These are phyloP conservation scores for Pterostichus niger DNA, from an alignment of 2,888 invertebrate genomes.

Conservation along the genomic window DNA sequence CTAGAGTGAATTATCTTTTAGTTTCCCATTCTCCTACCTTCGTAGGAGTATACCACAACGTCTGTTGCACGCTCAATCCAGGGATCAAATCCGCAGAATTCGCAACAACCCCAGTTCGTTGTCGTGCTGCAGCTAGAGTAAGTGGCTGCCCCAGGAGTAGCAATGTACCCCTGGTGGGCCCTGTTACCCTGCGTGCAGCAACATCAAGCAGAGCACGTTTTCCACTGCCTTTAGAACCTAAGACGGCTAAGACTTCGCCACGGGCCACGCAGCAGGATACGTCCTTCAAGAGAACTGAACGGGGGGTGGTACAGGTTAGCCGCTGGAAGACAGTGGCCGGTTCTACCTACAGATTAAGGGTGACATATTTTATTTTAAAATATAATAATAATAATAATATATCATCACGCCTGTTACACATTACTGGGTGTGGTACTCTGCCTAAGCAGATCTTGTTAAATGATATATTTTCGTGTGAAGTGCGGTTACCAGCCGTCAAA, in stretches of 20 bases:
- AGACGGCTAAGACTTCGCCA: slow-evolving; percentile 94
- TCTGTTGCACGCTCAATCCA: slow-evolving; percentile 93
- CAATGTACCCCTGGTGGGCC: slow-evolving; percentile 92
- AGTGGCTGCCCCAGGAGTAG: slow-evolving; percentile 92
- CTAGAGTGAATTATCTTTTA: too few species aligned
- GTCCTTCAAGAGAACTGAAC: slow-evolving; percentile 94
- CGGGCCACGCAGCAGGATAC: slow-evolving; percentile 94
- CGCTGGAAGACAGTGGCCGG: slow-evolving; percentile 88
- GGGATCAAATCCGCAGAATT: slow-evolving; percentile 92
- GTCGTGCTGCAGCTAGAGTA: slow-evolving; percentile 89
- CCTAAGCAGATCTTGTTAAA: too few species aligned
- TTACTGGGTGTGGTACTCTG: too few species aligned
- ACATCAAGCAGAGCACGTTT: slow-evolving; percentile 97
- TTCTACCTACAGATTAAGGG: slow-evolving; percentile 82
- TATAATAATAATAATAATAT: too few species aligned
- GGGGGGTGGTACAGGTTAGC: slow-evolving; percentile 87
- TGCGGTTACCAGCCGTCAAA: too few species aligned
- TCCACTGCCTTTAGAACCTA: slow-evolving; percentile 97
- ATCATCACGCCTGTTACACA: too few species aligned
- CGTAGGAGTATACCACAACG: slow-evolving; percentile 88
- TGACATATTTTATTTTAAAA: too few species aligned
- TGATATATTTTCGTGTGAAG: too few species aligned
- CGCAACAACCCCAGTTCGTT: slow-evolving; percentile 92
- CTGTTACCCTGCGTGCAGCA: slow-evolving; percentile 89
- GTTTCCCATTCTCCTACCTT: slow-evolving; percentile 78